Base-by-base conservation (phyloP, 2,888 invertebrate genomes). In the Pyrocoelia pectoralis region DNA sequence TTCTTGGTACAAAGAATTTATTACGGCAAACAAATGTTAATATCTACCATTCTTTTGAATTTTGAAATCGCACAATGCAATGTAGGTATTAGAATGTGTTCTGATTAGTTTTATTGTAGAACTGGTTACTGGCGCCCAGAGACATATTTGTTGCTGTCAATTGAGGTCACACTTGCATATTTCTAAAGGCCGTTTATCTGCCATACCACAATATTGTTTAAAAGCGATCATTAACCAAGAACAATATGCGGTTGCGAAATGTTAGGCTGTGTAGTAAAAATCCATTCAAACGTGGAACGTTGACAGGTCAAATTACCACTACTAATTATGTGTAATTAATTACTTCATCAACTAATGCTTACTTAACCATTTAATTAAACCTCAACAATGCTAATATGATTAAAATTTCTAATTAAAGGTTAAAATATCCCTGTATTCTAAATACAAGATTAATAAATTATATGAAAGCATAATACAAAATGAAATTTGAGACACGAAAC, bases 111-210 rank as follows among this genome's bases (percentile, higher is more conserved):
- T 65, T 66, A 56, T 67, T 53, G 55, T 61, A 53, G 63, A 70
- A 68, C 69, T 65, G 68, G 69, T 70, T 68, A 54, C 54, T 46
- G 61, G 65, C 66, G 69, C 69, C 69, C 70, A 65, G 61, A 70
- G 68, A 67, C 69, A 17, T 68, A 69, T 71, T 67, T 63, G 59
- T 65, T 70, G 67, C 67, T 70, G 69, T 69, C 68, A 67, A 74
- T 72, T 73, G 74, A 73, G 74, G 74, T 70, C 74, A 70, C 72
- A 59, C 58, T 60, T 68, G 72, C 74, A 74, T 74, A 74, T 71
- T 72, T 73, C 65, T 66, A 73, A 74, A 74, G 74, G 74, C 70
- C 73, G 72, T 70, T 67, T 56, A 49, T 46, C 48, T 33, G 41
- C 49, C 57, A 55, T 38, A 38, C 41, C 38, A 19, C 50, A 29